phyloP scores from a whole-genome alignment of 2,113 vertebrate species.

The Cariama cristata region DNA sequence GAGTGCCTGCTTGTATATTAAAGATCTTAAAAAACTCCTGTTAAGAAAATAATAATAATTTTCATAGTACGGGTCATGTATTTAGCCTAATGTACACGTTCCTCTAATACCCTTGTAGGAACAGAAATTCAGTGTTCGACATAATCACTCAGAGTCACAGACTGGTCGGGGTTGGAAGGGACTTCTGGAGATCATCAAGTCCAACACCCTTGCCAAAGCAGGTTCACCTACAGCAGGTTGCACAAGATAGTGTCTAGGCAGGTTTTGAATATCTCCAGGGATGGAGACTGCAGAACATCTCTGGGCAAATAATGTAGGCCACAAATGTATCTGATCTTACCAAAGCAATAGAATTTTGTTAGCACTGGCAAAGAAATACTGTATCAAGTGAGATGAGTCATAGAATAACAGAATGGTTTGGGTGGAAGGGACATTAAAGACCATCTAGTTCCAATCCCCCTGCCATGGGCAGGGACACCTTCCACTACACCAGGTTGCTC shows the following conservation, averaged over 20 bases:
- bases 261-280: too few species aligned
- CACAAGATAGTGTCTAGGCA: too few species aligned
- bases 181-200: too few species aligned
- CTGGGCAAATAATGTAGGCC: background rate
- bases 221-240: too few species aligned
- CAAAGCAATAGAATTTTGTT: background rate
- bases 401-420: too few species aligned
- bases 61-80: background rate
- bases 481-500: too few species aligned
- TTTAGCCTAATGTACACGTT: background rate
- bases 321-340: background rate
- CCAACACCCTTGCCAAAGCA: too few species aligned
- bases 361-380: background rate
- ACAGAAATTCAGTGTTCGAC: background rate
- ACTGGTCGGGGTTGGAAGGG: too few species aligned
- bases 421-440: too few species aligned
- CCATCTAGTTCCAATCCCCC: too few species aligned
- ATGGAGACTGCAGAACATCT: too few species aligned
- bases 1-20: background rate
- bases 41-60: background rate
- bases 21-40: background rate
- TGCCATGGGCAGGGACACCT: too few species aligned
- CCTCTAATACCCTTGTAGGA: background rate
- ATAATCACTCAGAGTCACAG: background rate
- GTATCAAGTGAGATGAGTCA: background rate